A percentile compares a stretch with the other conserved stretches of the same genome.
Conservation (phyloP, 1,140 invertebrate species). For the Procambarus clarkii region DNA sequence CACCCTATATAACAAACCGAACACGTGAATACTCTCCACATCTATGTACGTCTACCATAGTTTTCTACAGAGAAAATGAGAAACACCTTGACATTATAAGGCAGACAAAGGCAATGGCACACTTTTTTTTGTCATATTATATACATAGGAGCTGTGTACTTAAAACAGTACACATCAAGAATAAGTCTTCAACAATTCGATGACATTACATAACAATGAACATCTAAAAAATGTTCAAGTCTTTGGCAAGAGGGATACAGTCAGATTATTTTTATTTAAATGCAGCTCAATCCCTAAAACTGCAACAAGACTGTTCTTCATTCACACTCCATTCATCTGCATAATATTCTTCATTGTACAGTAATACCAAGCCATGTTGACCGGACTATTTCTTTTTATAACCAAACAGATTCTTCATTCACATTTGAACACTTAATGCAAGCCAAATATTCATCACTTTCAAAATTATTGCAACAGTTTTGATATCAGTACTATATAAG, state of each 20-base stretch:
- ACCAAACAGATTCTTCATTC: neutral
- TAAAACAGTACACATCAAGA: conserved; percentile 57
- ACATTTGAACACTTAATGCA: neutral
- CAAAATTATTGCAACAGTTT: neutral
- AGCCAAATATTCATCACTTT: conserved; percentile 17
- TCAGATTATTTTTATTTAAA: conserved; percentile 32
- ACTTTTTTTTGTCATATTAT: conserved; percentile 36
- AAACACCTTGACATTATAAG: conserved; percentile 33
- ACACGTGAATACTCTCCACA: neutral
- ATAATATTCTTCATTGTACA: neutral
- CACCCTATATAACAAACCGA: conserved; percentile 6
- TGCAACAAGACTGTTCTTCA: conserved; percentile 16
- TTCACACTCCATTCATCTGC: conserved; percentile 1
- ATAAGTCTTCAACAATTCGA: conserved; percentile 49
- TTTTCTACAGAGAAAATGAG: conserved; percentile 4
- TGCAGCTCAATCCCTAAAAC: conserved; percentile 19
- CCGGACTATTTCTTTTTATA: neutral
- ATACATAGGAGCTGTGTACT: conserved; percentile 62
- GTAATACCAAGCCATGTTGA: neutral
- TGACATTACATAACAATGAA: conserved; percentile 63
- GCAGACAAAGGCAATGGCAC: conserved; percentile 36
- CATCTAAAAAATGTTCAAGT: conserved; percentile 63
- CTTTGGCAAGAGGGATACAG: conserved; percentile 67
- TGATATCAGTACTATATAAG: neutral
- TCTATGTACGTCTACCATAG: neutral